Conservation (phyloP, 92 coral and sea anemone genomes). For the Galaxea fascicularis region DNA sequence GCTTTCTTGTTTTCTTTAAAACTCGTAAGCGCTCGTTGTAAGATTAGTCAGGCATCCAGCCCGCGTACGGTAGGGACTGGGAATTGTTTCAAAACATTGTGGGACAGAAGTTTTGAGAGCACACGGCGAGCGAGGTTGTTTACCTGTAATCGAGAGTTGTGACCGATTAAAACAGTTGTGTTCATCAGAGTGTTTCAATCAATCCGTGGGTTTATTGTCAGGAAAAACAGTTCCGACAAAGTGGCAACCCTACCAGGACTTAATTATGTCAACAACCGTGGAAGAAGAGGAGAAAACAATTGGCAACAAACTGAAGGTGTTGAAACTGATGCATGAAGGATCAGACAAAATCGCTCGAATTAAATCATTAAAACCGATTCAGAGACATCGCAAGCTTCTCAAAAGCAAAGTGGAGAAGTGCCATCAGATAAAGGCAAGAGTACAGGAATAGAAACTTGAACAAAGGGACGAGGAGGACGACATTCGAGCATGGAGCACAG, state of each 20-base stretch:
- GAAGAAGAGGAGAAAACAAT: slow-evolving; percentile 17
- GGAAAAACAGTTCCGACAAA: slow-evolving; percentile 9
- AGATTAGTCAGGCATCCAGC: neutral
- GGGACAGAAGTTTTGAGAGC: neutral
- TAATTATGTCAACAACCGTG: neutral
- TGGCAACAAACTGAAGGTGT: slow-evolving; percentile 28
- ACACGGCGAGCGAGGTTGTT: neutral
- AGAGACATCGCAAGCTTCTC: slow-evolving; percentile 12
- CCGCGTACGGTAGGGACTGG: neutral
- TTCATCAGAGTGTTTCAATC: neutral
- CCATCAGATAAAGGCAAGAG: slow-evolving; percentile 5
- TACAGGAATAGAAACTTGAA: slow-evolving; percentile 31
- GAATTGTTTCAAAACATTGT: slow-evolving; percentile 1
- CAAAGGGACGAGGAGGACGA: slow-evolving; percentile 15
- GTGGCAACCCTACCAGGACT: slow-evolving; percentile 48
- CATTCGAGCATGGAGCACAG: neutral
- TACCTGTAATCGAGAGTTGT: neutral
- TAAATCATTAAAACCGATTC: neutral
- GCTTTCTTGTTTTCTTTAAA: neutral
- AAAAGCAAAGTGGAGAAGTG: slow-evolving; percentile 25
- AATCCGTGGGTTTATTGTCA: no score
- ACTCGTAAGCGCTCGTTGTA: neutral
- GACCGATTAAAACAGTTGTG: neutral
- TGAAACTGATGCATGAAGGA: slow-evolving; percentile 20
- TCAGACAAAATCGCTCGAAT: slow-evolving; percentile 7